A percentile compares a stretch with the other conserved stretches of the same genome.
These are phyloP conservation scores for Oryzias javanicus DNA, from an alignment of 2,113 vertebrate species.

Conservation along the genomic window DNA sequence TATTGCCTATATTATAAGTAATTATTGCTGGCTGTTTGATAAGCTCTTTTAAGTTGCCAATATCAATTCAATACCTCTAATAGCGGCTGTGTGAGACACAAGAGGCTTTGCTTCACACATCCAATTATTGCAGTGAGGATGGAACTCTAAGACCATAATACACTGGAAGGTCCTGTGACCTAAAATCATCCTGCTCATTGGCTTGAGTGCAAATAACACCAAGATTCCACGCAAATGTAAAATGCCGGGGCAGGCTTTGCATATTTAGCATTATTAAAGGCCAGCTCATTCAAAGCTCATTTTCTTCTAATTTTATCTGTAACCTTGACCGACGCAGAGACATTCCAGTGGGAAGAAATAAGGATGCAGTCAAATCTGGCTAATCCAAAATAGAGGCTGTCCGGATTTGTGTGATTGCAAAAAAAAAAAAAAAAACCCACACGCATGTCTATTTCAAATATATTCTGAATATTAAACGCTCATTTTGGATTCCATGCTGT, in stretches of 20 bases:
- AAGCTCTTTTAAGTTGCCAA: constrained; percentile 54
- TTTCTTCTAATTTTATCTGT: constrained; percentile 72
- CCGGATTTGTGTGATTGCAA: constrained; percentile 57
- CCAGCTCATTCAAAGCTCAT: constrained; percentile 71
- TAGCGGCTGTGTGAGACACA: constrained; percentile 47
- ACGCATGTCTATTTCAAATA: constrained; percentile 32
- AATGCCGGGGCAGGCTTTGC: constrained; percentile 70
- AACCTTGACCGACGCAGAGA: constrained; percentile 70
- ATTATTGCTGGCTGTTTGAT: constrained; percentile 52
- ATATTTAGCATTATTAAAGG: constrained; percentile 75
- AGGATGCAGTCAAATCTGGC: constrained; percentile 65
- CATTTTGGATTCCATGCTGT: constrained; percentile 28
- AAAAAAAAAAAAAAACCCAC: constrained; percentile 9
- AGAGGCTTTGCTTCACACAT: constrained; percentile 63
- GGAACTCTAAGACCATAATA: constrained; percentile 68
- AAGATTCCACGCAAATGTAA: constrained; percentile 70
- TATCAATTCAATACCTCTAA: constrained; percentile 65
- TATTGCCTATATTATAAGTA: constrained; percentile 49
- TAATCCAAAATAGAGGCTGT: constrained; percentile 68
- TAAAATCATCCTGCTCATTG: constrained; percentile 55
- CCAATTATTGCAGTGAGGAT: constrained; percentile 73
- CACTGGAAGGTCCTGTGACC: constrained; percentile 69
- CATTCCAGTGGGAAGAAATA: constrained; percentile 61
- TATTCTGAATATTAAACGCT: constrained; percentile 53
- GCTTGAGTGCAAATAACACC: constrained; percentile 63